These are phyloP conservation scores for Zhuqinia jingwanae DNA, from an alignment of 2,888 invertebrate species.

Conservation along the genomic window DNA sequence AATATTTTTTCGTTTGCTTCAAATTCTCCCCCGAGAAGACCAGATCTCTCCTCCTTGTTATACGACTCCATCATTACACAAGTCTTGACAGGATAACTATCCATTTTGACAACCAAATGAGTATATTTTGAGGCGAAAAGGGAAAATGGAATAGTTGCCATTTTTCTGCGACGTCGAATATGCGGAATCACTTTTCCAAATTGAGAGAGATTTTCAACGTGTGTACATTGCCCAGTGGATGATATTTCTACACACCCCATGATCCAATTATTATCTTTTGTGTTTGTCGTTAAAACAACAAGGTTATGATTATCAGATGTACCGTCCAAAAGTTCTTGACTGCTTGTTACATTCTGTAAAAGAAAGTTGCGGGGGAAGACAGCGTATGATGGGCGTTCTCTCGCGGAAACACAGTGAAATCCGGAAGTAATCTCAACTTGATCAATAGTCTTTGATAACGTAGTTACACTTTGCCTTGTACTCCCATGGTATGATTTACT, in stretches of 20 bases:
- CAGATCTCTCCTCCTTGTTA: slow-evolving; percentile 38
- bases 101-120: slow-evolving; percentile 87
- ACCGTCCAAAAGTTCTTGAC: slow-evolving; percentile 80
- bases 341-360: slow-evolving; percentile 50
- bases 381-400: slow-evolving; percentile 81
- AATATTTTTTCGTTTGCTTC: slow-evolving; percentile 62
- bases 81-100: slow-evolving; percentile 82
- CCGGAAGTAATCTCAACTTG: slow-evolving; percentile 64
- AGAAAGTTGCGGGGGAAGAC: slow-evolving; percentile 84
- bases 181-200: slow-evolving; percentile 84
- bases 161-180: slow-evolving; percentile 82
- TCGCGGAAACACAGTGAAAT: slow-evolving; percentile 55
- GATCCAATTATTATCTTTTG: slow-evolving; percentile 88
- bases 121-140: slow-evolving; percentile 85
- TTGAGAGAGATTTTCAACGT: slow-evolving; percentile 84
- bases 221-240: slow-evolving; percentile 80
- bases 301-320: slow-evolving; percentile 84
- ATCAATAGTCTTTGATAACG: slow-evolving; percentile 39
- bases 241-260: slow-evolving; percentile 85
- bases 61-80: slow-evolving; percentile 74
- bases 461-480: slow-evolving; percentile 5
- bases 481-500: slow-evolving; percentile 68
- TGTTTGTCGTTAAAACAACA: slow-evolving; percentile 86
- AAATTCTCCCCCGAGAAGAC: slow-evolving; percentile 43
- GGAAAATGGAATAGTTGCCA: slow-evolving; percentile 84